Percentiles rank a stretch among this genome's conserved stretches.
phyloP scores from a whole-genome alignment of 2,888 invertebrate species.

The Heliconius ethilla region DNA sequence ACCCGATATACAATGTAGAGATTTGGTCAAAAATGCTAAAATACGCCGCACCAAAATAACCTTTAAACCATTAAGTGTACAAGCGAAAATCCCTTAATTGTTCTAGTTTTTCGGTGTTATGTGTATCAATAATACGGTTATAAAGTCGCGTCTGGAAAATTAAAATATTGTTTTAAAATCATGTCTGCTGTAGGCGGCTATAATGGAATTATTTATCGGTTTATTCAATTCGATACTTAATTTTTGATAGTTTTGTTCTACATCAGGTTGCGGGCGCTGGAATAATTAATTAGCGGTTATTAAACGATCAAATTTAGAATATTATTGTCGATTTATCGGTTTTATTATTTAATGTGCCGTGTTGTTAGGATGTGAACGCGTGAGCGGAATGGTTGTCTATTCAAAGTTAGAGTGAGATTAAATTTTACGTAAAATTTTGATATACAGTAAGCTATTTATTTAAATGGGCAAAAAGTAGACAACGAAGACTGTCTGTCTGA shows the following conservation, averaged over 20 bases:
- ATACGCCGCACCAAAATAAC: slow-evolving; percentile 1
- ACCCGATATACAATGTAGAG: slow-evolving; percentile 14
- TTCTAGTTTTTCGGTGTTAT: neutral
- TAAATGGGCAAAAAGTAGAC: no score
- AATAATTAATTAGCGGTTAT: slow-evolving; percentile 6
- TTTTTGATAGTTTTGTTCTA: slow-evolving; percentile 18
- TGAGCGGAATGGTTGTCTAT: neutral
- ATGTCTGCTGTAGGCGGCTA: slow-evolving; percentile 26
- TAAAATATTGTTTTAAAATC: slow-evolving; percentile 40
- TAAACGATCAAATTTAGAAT: slow-evolving; percentile 8
- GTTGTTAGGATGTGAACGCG: neutral
- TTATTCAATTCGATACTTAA: slow-evolving; percentile 1
- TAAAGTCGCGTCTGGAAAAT: slow-evolving; percentile 34
- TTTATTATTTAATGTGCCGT: neutral
- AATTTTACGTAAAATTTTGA: neutral
- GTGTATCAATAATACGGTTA: slow-evolving; percentile 27
- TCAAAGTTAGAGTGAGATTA: neutral
- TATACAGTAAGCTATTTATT: no score
- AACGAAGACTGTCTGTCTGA: no score
- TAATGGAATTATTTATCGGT: slow-evolving; percentile 29
- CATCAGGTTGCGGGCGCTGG: neutral
- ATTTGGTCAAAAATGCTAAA: neutral
- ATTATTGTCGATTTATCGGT: neutral
- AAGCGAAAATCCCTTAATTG: neutral
- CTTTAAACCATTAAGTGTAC: neutral